These are phyloP conservation scores for Acronicta psi DNA, from an alignment of 2,888 invertebrate genomes.

Conservation along the genomic window DNA sequence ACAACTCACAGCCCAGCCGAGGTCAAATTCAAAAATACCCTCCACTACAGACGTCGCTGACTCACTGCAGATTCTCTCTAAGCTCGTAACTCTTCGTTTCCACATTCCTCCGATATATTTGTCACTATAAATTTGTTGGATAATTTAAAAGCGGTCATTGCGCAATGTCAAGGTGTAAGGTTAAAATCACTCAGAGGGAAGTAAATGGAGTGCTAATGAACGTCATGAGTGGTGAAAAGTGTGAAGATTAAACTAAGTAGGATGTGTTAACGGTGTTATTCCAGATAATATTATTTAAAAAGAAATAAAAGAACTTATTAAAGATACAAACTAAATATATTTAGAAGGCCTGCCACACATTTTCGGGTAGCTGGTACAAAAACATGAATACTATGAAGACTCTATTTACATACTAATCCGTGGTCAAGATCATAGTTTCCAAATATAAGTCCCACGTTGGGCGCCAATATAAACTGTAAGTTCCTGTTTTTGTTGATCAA, in stretches of 20 bases:
- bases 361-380: not conserved
- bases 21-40: slow-evolving; percentile 17
- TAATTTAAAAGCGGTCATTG: slow-evolving; percentile 15
- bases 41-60: slow-evolving; percentile 23
- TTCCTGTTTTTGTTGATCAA: slow-evolving; percentile 45
- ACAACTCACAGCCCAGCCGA: slow-evolving; percentile 2
- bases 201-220: slow-evolving; percentile 16
- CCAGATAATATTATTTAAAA: too few species aligned
- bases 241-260: too few species aligned
- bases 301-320: too few species aligned
- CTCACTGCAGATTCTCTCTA: slow-evolving; percentile 11
- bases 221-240: too few species aligned
- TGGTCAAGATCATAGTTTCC: slow-evolving; percentile 11
- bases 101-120: slow-evolving; percentile 29
- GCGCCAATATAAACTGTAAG: slow-evolving; percentile 54
- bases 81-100: slow-evolving; percentile 15
- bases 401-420: slow-evolving; percentile 9
- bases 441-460: slow-evolving; percentile 39
- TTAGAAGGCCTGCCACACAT: too few species aligned
- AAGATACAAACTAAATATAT: too few species aligned
- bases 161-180: slow-evolving; percentile 28
- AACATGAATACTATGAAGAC: not conserved
- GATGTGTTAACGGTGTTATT: too few species aligned
- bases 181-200: not conserved
- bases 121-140: slow-evolving; percentile 23